A percentile compares a stretch with the other conserved stretches of the same genome.
Evolutionary conservation across 2,797 vertebrate species (phyloP).

Genomic region (Oryzias sinensis): DNA sequence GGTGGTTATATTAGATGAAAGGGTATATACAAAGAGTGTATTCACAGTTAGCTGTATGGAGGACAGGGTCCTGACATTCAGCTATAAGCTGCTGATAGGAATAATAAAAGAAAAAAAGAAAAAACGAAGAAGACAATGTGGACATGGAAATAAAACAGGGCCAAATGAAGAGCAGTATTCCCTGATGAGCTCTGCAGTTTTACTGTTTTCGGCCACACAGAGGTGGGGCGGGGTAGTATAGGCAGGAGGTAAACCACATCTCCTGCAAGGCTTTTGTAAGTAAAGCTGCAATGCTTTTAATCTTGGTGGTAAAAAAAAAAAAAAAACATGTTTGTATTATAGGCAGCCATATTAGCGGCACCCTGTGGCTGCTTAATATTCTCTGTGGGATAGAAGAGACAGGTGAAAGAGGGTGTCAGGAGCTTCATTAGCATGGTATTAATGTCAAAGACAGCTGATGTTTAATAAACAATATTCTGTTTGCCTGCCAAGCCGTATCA

Average conservation of each 20-base stretch:
- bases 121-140: slow-evolving; percentile 19
- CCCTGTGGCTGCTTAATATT: slow-evolving; percentile 30
- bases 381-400: slow-evolving; percentile 37
- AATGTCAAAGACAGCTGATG: slow-evolving; percentile 49
- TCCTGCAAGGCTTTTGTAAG: slow-evolving; percentile 33
- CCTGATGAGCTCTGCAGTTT: slow-evolving; percentile 44
- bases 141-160: slow-evolving; percentile 19
- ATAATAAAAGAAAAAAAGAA: slow-evolving; percentile 26
- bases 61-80: slow-evolving; percentile 19
- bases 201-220: slow-evolving; percentile 3
- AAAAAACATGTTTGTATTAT: slow-evolving; percentile 40
- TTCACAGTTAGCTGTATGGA: slow-evolving; percentile 13
- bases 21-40: slow-evolving; percentile 29
- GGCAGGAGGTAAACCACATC: slow-evolving; percentile 11
- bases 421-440: slow-evolving; percentile 60
- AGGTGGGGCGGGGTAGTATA: slow-evolving; percentile 35
- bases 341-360: slow-evolving; percentile 24
- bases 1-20: slow-evolving; percentile 30
- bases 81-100: slow-evolving; percentile 32
- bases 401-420: slow-evolving; percentile 50
- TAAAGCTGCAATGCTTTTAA: slow-evolving; percentile 46
- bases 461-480: slow-evolving; percentile 46
- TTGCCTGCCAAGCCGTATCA: slow-evolving; percentile 35
- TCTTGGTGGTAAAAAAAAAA: slow-evolving; percentile 22
- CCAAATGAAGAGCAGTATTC: slow-evolving; percentile 32